A percentile compares a stretch with the other conserved stretches of the same genome.
Evolutionary conservation across 2,888 invertebrate genomes (phyloP).

Genomic region (Ennomos erosarius): DNA sequence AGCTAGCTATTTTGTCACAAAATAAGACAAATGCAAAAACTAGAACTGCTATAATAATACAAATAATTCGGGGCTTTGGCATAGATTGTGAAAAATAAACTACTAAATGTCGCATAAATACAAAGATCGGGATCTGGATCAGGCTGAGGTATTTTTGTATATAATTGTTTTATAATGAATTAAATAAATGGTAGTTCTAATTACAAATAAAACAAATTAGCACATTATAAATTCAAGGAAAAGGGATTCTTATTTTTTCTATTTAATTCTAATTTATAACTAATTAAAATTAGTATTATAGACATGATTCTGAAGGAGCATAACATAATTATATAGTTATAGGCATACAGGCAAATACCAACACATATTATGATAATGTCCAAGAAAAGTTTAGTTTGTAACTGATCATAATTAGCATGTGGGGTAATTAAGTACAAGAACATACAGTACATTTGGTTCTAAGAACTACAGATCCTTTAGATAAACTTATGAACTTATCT

Average conservation of each 20-base stretch:
- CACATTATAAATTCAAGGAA: slow-evolving; percentile 13
- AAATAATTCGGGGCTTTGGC: slow-evolving; percentile 25
- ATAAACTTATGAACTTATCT: no score
- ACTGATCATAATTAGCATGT: no score
- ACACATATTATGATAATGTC: not conserved
- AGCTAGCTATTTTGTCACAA: no score
- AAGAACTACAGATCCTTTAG: not conserved
- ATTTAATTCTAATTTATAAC: slow-evolving; percentile 30
- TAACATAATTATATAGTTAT: slow-evolving; percentile 9
- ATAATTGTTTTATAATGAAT: slow-evolving; percentile 8
- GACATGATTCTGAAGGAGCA: slow-evolving; percentile 26
- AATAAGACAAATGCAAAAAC: no score
- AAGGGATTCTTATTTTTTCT: slow-evolving; percentile 16
- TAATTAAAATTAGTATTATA: slow-evolving; percentile 20
- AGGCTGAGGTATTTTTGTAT: slow-evolving; percentile 17
- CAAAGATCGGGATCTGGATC: slow-evolving; percentile 10
- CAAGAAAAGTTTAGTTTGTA: no score
- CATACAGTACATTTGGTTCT: not conserved
- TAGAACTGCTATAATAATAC: slow-evolving; percentile 12
- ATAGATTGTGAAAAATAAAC: slow-evolving; percentile 18
- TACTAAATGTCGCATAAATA: slow-evolving; percentile 10
- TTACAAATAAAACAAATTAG: slow-evolving; percentile 11
- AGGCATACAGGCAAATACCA: slow-evolving; percentile 4
- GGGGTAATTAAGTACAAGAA: no score
- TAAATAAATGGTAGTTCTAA: not conserved